Evolutionary conservation across 2,113 vertebrate species (phyloP), one percentile per base, ranked within the genome.

Genomic region (Anser cygnoides): DNA sequence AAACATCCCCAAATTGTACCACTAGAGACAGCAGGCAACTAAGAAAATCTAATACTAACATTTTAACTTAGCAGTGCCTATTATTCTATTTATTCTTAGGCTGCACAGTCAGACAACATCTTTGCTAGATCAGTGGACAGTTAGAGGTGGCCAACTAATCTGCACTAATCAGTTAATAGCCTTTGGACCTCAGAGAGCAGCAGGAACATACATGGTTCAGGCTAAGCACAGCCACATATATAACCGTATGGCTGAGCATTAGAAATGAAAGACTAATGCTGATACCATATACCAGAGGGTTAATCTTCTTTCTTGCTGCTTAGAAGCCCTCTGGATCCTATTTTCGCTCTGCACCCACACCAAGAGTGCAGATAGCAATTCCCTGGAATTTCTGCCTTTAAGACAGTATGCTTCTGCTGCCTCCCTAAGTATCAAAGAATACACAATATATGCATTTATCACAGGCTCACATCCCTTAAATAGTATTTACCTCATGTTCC

Each of bases 341-440:
- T 90, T 97, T 91, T 91, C 5, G 65, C 77, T 86, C 9, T 31
- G 18, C 20, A 67, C 16, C 35, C 57, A 72, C 11, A 65, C 77
- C 82, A 94, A 88, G 77, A 90, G 61, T 18, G 37, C 58, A 89
- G 87, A 67, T 57, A 79, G 62, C 2, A 12, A 86, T 87, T 96
- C 84, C 66, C 31, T 31, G 79, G 66, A 84, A 95, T 89, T 96
- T 96, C 55, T 95, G 71, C 89, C 89, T 96, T 84, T 88, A 94
- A 95, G 75, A 95, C 15, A 83, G 20, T 23, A 49, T 13, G 54
- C 11, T 33, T 72, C 50, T 87, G 70, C 94, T 57, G 76, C 83
- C 84, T 94, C 78, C 96, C 44, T 63, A 94, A 92, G 43, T 67
- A 78, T 49, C 44, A 94, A 89, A 87, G 46, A 65, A 52, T 61